phyloP scores from a whole-genome alignment of 2,113 vertebrate species.

The Epinephelus moara region DNA sequence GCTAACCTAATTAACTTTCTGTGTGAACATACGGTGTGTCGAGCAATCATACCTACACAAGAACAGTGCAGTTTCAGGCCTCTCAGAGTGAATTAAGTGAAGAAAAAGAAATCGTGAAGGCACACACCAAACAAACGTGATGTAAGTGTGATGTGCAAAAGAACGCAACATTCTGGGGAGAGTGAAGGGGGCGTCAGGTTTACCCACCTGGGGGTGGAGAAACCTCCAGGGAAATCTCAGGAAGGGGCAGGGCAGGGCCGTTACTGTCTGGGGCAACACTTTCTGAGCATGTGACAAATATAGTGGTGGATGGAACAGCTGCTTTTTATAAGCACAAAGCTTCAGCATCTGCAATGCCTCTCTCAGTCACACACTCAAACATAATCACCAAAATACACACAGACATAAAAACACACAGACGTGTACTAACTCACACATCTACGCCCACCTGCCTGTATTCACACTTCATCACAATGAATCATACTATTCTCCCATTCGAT shows the following conservation, averaged over 20 bases:
- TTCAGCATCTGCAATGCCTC: constrained; percentile 63
- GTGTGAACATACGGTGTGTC: constrained; percentile 33
- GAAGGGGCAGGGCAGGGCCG: constrained; percentile 63
- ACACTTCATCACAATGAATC: constrained; percentile 28
- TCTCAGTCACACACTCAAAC: constrained; percentile 37
- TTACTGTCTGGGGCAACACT: constrained; percentile 82
- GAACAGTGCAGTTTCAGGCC: constrained; percentile 67
- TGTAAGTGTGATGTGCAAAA: constrained; percentile 70
- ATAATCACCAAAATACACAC: constrained; percentile 17
- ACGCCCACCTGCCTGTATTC: constrained; percentile 38
- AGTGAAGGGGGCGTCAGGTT: constrained; percentile 30
- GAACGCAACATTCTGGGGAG: constrained; percentile 47
- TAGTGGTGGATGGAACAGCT: constrained; percentile 79
- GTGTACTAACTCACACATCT: constrained; percentile 2
- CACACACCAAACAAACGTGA: constrained; percentile 77
- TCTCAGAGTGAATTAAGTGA: constrained; percentile 58
- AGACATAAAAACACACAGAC: constrained; percentile 28
- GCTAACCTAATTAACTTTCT: constrained; percentile 21
- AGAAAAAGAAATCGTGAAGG: constrained; percentile 48
- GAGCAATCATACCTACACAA: constrained; percentile 49
- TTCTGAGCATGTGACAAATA: constrained; percentile 87
- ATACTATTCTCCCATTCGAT: constrained; percentile 3
- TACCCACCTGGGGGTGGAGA: constrained; percentile 86
- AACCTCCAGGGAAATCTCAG: constrained; percentile 83
- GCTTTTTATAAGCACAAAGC: constrained; percentile 78